Conservation (phyloP, 1,140 invertebrate species). For the Eupristina koningsbergeri region DNA sequence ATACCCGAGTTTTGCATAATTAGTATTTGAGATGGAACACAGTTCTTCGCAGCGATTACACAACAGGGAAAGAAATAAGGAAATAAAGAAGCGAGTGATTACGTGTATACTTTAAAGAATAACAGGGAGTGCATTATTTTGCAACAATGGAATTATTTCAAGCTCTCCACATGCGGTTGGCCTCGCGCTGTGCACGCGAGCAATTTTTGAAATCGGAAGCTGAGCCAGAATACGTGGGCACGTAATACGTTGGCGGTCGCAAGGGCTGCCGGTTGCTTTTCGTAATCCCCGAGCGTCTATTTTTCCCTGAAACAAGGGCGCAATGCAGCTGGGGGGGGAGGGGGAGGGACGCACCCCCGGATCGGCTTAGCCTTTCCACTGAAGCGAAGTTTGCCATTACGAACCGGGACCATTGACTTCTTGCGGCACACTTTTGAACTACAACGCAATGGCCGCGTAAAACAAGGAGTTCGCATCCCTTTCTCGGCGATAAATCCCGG, state of each 20-base stretch:
- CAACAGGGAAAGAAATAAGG: no score
- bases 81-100: neutral
- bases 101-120: neutral
- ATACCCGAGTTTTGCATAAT: neutral
- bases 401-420: neutral
- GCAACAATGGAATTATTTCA: neutral
- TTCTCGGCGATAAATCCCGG: neutral
- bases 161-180: no score
- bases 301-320: neutral
- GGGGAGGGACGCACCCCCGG: neutral
- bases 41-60: neutral
- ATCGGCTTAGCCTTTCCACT: neutral
- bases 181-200: neutral
- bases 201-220: neutral
- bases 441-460: neutral
- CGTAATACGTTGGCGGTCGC: neutral
- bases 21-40: neutral
- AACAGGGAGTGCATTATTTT: neutral
- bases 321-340: neutral
- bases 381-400: neutral
- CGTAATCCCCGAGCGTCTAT: neutral
- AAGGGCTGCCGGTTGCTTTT: neutral
- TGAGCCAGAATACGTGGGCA: neutral
- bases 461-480: neutral
- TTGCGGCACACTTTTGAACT: no score